Evolutionary conservation across 2,888 invertebrate genomes (phyloP), one percentile per base, ranked within the genome.

Genomic region (Epinotia demarniana): DNA sequence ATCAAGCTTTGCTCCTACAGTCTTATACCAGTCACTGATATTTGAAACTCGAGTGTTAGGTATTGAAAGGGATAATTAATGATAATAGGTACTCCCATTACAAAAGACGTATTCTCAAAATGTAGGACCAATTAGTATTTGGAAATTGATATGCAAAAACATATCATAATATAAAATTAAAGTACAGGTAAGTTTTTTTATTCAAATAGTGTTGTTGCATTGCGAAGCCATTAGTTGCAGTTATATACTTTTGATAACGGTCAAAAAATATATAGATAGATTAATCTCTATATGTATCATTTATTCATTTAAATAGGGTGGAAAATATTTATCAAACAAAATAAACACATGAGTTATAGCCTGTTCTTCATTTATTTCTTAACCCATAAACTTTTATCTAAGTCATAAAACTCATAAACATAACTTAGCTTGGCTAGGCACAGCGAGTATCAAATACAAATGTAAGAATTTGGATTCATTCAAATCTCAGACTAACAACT

Each of bases 341-440:
- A 16, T 16, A 16, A 49, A 53, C 53, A 53, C 53, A 53, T 12
- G 46, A 53, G n/a, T n/a, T 8, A 53, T 53, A n/a, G 53, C 53
- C 6, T 53, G 16, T 53, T n/a, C n/a, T n/a, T 53, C 53, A 53
- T 53, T 53, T 53, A 53, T 53, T 53, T n/a, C 53, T 53, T 53
- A 53, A 53, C 53, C 53, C n/a, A 53, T 53, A 53, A 53, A 53
- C 53, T n/a, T 53, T 53, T n/a, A n/a, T n/a, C 8, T 53, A n/a
- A 53, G 13, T 53, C n/a, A n/a, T 53, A 53, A n/a, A 13, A 49
- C 13, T 16, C 16, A 49, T 49, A 49, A 49, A 49, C 4, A 16
- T 49, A 53, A 53, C 53, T 53, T 53, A 53, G 49, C n/a, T 53
- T n/a, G n/a, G 49, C 49, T 53, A n/a, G n/a, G 53, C 53, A 53